These are phyloP conservation scores for Microplitis deprimator DNA, from an alignment of 2,888 invertebrate species.

Conservation along the genomic window DNA sequence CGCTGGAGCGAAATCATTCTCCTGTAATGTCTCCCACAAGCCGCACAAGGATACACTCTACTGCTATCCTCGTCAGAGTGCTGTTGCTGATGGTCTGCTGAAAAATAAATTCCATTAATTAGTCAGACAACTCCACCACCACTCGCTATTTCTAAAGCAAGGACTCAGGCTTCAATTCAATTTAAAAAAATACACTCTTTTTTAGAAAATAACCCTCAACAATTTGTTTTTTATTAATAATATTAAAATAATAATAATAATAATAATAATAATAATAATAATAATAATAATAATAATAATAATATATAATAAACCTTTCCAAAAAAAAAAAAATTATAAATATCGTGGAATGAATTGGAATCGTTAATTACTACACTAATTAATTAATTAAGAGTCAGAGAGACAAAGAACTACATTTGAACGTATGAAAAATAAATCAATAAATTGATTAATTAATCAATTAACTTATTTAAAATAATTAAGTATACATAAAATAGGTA, in stretches of 20 bases:
- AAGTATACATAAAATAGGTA: slow-evolving; percentile 49
- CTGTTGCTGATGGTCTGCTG: slow-evolving; percentile 56
- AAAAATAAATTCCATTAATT: slow-evolving; percentile 41
- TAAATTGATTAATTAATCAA: neutral
- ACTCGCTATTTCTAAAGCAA: neutral
- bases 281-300: slow-evolving; percentile 51
- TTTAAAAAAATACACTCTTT: slow-evolving; percentile 34
- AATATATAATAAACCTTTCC: slow-evolving; percentile 53
- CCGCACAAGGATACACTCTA: slow-evolving; percentile 60
- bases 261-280: slow-evolving; percentile 43
- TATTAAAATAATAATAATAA: slow-evolving; percentile 43
- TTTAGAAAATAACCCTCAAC: slow-evolving; percentile 65
- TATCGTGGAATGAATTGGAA: slow-evolving; percentile 48
- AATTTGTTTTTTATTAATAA: slow-evolving; percentile 62
- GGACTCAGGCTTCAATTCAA: slow-evolving; percentile 37
- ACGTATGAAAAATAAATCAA: neutral
- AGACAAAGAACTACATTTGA: slow-evolving; percentile 45
- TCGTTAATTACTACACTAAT: slow-evolving; percentile 45
- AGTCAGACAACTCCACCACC: slow-evolving; percentile 12
- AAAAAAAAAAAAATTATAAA: slow-evolving; percentile 49
- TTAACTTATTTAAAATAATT: slow-evolving; percentile 50
- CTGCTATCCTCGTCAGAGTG: neutral
- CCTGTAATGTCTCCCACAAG: slow-evolving; percentile 63
- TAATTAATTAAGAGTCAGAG: slow-evolving; percentile 47
- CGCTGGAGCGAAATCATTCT: slow-evolving; percentile 68